Percentiles rank a stretch among this genome's conserved stretches.
Evolutionary conservation across 2,888 invertebrate genomes (phyloP).

Genomic region (Dermolepida albohirtum): DNA sequence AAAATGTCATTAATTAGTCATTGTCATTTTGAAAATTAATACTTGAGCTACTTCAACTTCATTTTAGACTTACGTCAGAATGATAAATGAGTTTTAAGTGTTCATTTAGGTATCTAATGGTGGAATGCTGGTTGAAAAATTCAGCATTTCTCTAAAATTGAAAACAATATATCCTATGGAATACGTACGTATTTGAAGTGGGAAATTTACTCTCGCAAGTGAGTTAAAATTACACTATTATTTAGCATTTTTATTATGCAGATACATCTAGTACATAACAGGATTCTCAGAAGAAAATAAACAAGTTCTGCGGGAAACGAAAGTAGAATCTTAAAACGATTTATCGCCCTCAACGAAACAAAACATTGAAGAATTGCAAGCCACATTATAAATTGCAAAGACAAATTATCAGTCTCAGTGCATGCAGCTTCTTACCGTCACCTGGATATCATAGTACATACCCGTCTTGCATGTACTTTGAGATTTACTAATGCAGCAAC

Average conservation of each 20-base stretch:
- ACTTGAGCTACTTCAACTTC: no score
- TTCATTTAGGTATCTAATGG: no score
- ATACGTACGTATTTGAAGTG: neutral
- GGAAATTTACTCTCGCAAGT: conserved; percentile 8
- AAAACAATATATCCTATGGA: no score
- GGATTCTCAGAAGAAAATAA: conserved; percentile 16
- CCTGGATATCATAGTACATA: no score
- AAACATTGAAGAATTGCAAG: conserved; percentile 50
- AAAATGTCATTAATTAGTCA: no score
- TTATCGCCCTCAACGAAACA: conserved; percentile 49
- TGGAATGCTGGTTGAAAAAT: no score
- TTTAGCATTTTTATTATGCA: conserved; percentile 15
- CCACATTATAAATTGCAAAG: conserved; percentile 53
- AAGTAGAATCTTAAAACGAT: conserved; percentile 43
- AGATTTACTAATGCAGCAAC: no score
- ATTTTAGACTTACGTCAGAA: no score
- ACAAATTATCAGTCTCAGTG: conserved; percentile 50
- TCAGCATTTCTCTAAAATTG: no score
- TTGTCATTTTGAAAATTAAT: no score
- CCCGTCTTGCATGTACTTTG: no score
- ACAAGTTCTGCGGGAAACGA: conserved; percentile 23
- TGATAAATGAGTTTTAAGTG: no score
- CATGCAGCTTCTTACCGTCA: conserved; percentile 25
- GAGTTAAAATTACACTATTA: conserved; percentile 25
- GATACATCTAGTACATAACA: conserved; percentile 23